Conservation (phyloP, 2,797 vertebrate species). For the Pyrocephalus nanus region DNA sequence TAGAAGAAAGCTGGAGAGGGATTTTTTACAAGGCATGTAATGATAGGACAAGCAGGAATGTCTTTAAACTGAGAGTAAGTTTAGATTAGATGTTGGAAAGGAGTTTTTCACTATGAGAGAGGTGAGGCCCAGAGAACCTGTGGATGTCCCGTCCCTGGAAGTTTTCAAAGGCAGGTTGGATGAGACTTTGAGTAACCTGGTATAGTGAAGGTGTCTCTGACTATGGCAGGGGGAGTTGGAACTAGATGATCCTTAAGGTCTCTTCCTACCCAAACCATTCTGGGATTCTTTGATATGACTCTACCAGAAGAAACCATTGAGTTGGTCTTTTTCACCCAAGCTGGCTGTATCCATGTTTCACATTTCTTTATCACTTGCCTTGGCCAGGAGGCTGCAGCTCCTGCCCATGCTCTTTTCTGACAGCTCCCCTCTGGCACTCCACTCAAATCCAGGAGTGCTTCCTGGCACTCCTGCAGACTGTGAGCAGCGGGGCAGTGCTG, state of each 20-base stretch:
- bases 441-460: fast-evolving
- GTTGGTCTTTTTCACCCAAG: neutral
- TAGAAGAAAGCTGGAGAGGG: neutral
- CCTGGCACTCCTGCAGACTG: neutral
- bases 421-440: neutral
- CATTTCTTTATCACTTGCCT: neutral
- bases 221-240: neutral
- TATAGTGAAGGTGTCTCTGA: neutral
- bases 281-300: neutral
- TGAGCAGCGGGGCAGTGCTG: neutral
- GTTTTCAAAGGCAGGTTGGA: neutral
- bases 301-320: neutral
- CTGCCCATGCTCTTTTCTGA: neutral
- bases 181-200: neutral
- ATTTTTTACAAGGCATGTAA: neutral
- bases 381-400: neutral
- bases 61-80: neutral
- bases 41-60: neutral
- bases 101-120: neutral
- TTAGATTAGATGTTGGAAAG: neutral
- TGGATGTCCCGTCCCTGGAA: neutral
- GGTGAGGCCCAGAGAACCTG: neutral
- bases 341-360: neutral
- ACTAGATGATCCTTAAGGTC: neutral
- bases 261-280: neutral